These are phyloP conservation scores for Coregonus clupeaformis DNA, from an alignment of 2,113 vertebrate genomes.

Conservation along the genomic window DNA sequence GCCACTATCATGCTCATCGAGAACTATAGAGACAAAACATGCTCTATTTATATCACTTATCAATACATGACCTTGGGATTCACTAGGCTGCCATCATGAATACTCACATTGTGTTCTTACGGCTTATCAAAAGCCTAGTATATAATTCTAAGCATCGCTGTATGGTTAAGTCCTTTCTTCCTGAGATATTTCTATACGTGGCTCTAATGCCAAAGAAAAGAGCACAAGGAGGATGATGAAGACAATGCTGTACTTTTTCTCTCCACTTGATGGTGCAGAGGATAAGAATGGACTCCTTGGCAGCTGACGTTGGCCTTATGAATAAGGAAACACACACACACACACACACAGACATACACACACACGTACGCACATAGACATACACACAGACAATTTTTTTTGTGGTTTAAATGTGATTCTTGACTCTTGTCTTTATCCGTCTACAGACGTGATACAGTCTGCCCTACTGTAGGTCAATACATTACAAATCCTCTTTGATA, in stretches of 20 bases:
- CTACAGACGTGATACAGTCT: background rate
- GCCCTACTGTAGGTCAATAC: background rate
- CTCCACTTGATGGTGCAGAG: conserved; percentile 79
- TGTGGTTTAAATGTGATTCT: background rate
- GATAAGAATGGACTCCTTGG: conserved; percentile 46
- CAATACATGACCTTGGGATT: conserved; percentile 60
- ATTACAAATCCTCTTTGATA: too few relatives aligned
- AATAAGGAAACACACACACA: background rate
- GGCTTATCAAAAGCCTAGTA: conserved; percentile 25
- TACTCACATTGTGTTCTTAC: conserved; percentile 46
- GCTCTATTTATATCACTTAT: too few relatives aligned
- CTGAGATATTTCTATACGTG: conserved; percentile 37
- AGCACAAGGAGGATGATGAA: conserved; percentile 47
- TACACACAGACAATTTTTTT: background rate
- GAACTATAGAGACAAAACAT: conserved; percentile 70
- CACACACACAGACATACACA: background rate
- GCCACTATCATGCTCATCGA: conserved; percentile 68
- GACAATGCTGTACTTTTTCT: conserved; percentile 69
- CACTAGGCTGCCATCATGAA: conserved; percentile 49
- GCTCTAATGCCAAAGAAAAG: background rate
- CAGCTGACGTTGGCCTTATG: conserved; percentile 43
- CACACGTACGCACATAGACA: background rate
- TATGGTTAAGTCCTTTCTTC: conserved; percentile 31
- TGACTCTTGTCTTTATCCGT: too few relatives aligned
- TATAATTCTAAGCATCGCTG: conserved; percentile 45